A percentile compares a stretch with the other conserved stretches of the same genome.
Conservation (phyloP, 2,113 vertebrate genomes). For the Crotalus tigris region DNA sequence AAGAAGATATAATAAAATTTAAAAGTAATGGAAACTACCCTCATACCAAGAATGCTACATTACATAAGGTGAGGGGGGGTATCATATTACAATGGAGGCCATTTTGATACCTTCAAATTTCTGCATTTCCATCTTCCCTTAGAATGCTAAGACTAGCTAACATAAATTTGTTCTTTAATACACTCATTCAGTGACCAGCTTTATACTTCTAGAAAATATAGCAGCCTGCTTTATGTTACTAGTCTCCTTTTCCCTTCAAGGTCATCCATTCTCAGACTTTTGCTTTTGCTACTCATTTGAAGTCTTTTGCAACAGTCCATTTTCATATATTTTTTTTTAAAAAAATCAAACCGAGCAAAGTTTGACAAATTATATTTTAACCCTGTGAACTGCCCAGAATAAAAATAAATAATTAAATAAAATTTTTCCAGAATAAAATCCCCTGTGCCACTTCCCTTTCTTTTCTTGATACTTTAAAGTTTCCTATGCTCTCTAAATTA, state of each 20-base stretch:
- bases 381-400: not conserved
- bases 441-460: not conserved
- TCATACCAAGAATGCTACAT: not conserved
- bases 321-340: not conserved
- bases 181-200: not conserved
- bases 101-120: not conserved
- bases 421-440: not conserved
- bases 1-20: not conserved
- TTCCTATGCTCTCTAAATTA: not conserved
- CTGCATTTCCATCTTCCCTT: not conserved
- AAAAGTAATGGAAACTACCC: not conserved
- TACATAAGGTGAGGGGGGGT: not conserved
- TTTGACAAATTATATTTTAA: not conserved
- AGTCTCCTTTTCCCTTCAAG: not conserved
- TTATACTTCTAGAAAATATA: not conserved
- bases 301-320: not conserved
- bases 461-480: not conserved
- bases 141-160: not conserved
- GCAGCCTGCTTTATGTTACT: not conserved
- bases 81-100: not conserved
- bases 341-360: not conserved
- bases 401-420: not conserved
- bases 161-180: not conserved
- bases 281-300: not conserved
- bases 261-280: not conserved